Evolutionary conservation across 2,888 invertebrate genomes (phyloP), one percentile per base, ranked within the genome.

Genomic region (Nudaria mundana): DNA sequence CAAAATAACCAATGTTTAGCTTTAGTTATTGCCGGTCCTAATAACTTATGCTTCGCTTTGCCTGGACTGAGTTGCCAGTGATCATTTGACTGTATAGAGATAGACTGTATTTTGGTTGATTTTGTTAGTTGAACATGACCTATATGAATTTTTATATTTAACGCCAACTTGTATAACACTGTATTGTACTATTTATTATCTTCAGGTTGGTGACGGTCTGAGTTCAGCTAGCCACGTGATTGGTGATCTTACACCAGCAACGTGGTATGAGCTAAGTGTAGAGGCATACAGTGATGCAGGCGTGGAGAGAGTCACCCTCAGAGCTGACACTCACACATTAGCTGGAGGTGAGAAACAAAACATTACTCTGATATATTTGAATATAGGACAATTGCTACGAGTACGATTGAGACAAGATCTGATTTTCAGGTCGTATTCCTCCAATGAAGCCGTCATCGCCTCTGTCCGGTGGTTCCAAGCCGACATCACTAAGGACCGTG

Each of bases 281-380:
- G 90, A 91, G 37, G 91, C 91, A 3, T 82, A 79, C 64, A 91
- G 91, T 63, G 92, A 92, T 62, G 92, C 92, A 3, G 92, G 91
- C 8, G 79, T 84, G 41, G 91, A 91, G 58, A 76, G 85, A 1
- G 90, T 90, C 56, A 89, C 89, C 14, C 81, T 91, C 36, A 81
- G 90, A 44, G 91, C 91, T 16, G 91, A 91, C 51, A 92, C 92
- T 3, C 90, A 90, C 52, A 91, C 87, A n/a, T 67, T 91, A 3
- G 81, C 90, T 49, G 92, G 92, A 64, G 86, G 89, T 88, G 4
- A 32, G 32, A 18, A 5, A 18, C 5, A 18, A 18, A 18, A 4
- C 5, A 18, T 4, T 18, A 18, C 18, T 18, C 18, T 18, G 18
- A 18, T 5, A 18, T 18, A 18, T 3, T 5, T 4, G 18, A n/a